Conservation (phyloP, 2,797 vertebrate species). For the Gorsachius magnificus region DNA sequence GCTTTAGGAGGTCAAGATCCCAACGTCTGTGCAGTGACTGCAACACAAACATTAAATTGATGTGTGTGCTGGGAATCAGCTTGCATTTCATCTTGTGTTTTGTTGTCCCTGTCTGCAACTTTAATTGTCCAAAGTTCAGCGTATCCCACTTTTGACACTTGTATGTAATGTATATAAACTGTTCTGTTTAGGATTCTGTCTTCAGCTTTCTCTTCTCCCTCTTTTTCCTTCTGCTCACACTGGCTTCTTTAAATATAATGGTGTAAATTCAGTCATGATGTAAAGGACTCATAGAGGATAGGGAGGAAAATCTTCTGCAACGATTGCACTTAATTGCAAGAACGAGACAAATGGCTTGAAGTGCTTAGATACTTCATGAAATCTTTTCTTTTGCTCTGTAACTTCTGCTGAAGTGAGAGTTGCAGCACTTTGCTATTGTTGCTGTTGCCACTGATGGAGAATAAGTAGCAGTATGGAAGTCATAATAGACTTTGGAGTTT, state of each 20-base stretch:
- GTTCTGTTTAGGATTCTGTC: background rate
- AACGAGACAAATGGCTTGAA: background rate
- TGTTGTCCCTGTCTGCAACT: background rate
- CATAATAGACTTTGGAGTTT: background rate
- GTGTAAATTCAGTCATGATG: background rate
- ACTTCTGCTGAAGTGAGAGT: background rate
- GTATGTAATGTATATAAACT: background rate
- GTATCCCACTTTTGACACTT: background rate
- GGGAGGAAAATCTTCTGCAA: background rate
- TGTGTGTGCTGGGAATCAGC: background rate
- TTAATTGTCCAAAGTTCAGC: background rate
- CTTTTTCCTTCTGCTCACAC: background rate
- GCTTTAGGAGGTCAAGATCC: background rate
- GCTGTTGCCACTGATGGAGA: background rate
- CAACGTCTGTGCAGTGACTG: background rate
- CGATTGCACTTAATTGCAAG: background rate
- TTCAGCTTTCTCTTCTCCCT: background rate
- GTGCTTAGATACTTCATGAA: background rate
- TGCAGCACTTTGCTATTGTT: background rate
- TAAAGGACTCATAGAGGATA: background rate
- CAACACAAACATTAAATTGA: accelerated
- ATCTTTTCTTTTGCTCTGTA: background rate
- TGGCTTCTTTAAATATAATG: background rate
- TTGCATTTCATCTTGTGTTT: background rate
- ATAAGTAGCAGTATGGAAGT: background rate